Evolutionary conservation across 2,113 vertebrate species (phyloP).

Genomic region (Ailuropoda melanoleuca): DNA sequence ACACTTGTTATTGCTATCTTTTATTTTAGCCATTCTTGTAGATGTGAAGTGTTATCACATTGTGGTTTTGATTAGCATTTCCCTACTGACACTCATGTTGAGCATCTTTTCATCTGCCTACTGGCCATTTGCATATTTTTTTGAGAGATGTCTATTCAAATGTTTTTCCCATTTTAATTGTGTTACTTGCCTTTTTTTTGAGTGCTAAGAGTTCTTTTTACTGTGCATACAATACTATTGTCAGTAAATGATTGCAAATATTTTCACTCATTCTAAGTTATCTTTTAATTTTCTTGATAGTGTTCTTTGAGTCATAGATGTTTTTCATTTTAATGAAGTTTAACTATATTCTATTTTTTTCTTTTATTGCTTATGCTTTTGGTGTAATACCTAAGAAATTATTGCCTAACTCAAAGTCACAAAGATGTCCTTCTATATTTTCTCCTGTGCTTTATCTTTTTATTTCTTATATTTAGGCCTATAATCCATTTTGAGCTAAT

Average conservation of each 20-base stretch:
- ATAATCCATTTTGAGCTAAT: neutral
- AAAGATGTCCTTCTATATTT: neutral
- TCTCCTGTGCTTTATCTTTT: neutral
- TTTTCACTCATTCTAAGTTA: neutral
- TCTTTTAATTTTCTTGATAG: neutral
- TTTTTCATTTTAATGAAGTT: neutral
- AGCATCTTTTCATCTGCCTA: neutral
- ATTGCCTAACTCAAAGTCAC: neutral
- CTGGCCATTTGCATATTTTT: neutral
- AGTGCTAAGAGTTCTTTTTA: neutral
- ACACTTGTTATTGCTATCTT: neutral
- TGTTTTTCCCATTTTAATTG: neutral
- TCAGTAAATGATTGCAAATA: neutral
- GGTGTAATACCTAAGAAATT: neutral
- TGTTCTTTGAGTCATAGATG: neutral
- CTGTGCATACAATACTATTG: neutral
- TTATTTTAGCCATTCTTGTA: neutral
- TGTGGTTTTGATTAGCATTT: neutral
- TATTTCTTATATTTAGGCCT: neutral
- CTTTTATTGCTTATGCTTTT: neutral
- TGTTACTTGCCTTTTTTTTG: neutral
- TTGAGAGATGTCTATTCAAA: neutral
- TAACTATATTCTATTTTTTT: neutral
- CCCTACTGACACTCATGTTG: neutral
- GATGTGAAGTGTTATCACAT: neutral